A percentile compares a stretch with the other conserved stretches of the same genome.
Evolutionary conservation across 2,888 invertebrate genomes (phyloP).

Genomic region (Diplazon laetatorius): DNA sequence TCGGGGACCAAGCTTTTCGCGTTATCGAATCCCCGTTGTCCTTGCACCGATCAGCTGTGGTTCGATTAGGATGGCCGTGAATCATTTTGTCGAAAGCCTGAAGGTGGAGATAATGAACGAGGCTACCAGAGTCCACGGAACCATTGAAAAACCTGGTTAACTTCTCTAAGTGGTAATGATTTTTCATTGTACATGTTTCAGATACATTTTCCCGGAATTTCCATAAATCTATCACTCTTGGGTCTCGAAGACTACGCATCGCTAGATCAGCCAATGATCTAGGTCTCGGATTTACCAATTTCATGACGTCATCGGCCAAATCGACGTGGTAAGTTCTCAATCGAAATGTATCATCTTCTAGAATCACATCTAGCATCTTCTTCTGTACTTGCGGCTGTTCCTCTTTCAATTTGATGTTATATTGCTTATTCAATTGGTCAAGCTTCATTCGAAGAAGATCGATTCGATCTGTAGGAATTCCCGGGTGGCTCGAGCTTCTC

Average conservation of each 20-base stretch:
- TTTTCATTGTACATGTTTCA: conserved; percentile 11
- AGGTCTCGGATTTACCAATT: conserved; percentile 34
- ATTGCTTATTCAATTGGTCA: conserved; percentile 60
- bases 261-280: conserved; percentile 47
- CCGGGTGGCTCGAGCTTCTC: background rate
- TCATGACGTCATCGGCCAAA: conserved; percentile 42
- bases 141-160: conserved; percentile 52
- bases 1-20: conserved; percentile 34
- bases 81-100: conserved; percentile 63
- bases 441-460: conserved; percentile 38
- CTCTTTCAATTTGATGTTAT: conserved; percentile 46
- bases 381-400: background rate
- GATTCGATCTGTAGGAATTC: background rate
- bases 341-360: conserved; percentile 66
- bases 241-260: conserved; percentile 56
- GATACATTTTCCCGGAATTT: conserved; percentile 3
- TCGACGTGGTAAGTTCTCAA: conserved; percentile 51
- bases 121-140: conserved; percentile 31
- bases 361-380: conserved; percentile 65
- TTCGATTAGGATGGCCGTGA: conserved; percentile 56
- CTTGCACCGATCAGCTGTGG: conserved; percentile 33
- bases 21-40: conserved; percentile 35
- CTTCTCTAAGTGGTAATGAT: conserved; percentile 40
- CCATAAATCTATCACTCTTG: conserved; percentile 63
- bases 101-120: conserved; percentile 64